Evolutionary conservation across 2,797 vertebrate genomes (phyloP), one percentile per base, ranked within the genome.

Genomic region (Stomatorhinus walkeri): DNA sequence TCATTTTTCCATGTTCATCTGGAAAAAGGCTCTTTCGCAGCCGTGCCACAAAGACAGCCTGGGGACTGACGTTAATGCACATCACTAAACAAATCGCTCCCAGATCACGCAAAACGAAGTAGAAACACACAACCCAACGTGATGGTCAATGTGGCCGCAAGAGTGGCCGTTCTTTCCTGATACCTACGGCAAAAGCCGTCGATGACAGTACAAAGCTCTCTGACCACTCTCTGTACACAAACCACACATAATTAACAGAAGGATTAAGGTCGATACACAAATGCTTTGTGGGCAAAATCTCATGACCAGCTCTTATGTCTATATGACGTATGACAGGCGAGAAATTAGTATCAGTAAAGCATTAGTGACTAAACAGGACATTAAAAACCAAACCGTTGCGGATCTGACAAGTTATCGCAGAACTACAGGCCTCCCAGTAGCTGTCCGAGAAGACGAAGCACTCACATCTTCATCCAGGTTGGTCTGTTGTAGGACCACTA

Each of bases 381-480:
- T 56, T 40, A 56, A 56, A 86, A 40, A 87, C 52, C 7, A n/a
- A 87, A 87, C 52, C 0, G 16, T 54, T 86, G 12, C 24, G 7
- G 14, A 14, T 86, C n/a, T 24, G 19, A 12, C 24, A 32, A 32
- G 10, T 32, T 68, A 12, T 12, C 1, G 3, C 64, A 36, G 64
- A 16, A 72, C 64, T 36, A 7, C 3, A 36, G 64, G 64, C 4
- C 28, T 16, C 64, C 32, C 64, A 3, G 59, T 72, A 36, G 28
- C 28, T 36, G 32, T 36, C 12, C 0, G 4, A 14, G 64, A 32
- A 32, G 10, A 68, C 4, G 10, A 51, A 52, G 59, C 56, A 93
- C 97, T 97, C 94, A 99, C 98, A 83, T 99, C 98, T 93, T 99
- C 98, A 43, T 99, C 98, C 93, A 99, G 93, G 92, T 94, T 98